phyloP scores from a whole-genome alignment of 2,797 vertebrate species.

The Girardinus metallicus region DNA sequence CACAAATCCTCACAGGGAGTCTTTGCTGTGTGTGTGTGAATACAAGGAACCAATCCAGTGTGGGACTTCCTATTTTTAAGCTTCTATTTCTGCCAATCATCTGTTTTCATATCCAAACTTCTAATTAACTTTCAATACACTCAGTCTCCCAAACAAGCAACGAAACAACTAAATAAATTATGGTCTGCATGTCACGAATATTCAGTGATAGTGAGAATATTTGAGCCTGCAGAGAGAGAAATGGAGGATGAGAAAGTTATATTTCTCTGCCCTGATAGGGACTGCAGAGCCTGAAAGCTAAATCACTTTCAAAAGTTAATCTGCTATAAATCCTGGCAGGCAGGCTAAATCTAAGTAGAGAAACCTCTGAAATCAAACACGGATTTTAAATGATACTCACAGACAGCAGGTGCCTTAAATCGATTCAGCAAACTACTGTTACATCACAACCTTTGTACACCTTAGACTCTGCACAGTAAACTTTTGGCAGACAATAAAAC shows the following conservation, averaged over 20 bases:
- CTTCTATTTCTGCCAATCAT: conserved; percentile 30
- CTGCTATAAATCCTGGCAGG: conserved; percentile 71
- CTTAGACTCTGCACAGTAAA: neutral
- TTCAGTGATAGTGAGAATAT: conserved; percentile 35
- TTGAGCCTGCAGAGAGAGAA: conserved; percentile 21
- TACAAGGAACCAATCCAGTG: conserved; percentile 7
- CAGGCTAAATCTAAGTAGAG: conserved; percentile 63
- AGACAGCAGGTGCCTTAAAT: conserved; percentile 14
- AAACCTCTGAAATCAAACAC: conserved; percentile 69
- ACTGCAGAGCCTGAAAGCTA: conserved; percentile 57
- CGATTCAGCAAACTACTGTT: conserved; percentile 35
- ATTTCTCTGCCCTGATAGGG: conserved; percentile 45
- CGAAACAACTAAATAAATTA: conserved; percentile 29
- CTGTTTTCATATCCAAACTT: conserved; percentile 28
- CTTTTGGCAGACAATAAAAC: conserved; percentile 18
- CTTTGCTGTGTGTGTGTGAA: conserved; percentile 1
- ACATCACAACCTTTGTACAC: neutral
- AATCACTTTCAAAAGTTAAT: conserved; percentile 77
- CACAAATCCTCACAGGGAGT: conserved; percentile 21
- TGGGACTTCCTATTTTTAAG: conserved; percentile 15
- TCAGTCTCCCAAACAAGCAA: conserved; percentile 5
- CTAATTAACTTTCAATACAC: conserved; percentile 48
- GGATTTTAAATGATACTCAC: conserved; percentile 62
- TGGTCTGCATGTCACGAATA: conserved; percentile 42
- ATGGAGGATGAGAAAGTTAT: conserved; percentile 35